Conservation (phyloP, 2,888 invertebrate species). For the Gastrophysa polygoni region DNA sequence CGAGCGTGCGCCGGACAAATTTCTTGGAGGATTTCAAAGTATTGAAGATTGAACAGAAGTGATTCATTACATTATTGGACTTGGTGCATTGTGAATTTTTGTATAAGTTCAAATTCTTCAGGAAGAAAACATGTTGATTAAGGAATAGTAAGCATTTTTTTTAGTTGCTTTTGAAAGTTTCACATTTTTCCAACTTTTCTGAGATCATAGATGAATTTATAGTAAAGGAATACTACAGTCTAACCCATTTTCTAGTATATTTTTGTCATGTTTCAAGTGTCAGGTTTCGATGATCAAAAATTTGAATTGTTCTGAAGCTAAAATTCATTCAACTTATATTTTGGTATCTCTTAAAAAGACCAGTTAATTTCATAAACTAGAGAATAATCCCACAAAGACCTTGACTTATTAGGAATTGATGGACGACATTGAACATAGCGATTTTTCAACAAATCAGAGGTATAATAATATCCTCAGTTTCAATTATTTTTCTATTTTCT, state of each 20-base stretch:
- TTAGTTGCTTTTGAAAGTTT: too few species aligned
- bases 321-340: too few species aligned
- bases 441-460: constrained; percentile 15
- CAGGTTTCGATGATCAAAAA: constrained; percentile 1
- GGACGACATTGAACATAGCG: constrained; percentile 35
- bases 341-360: too few species aligned
- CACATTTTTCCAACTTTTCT: too few species aligned
- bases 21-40: constrained; percentile 53
- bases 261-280: constrained; percentile 17
- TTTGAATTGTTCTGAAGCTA: too few species aligned
- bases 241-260: background rate
- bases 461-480: constrained; percentile 28
- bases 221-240: too few species aligned
- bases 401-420: constrained; percentile 21
- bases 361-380: too few species aligned
- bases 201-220: too few species aligned
- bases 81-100: constrained; percentile 49
- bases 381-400: constrained; percentile 22
- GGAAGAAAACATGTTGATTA: constrained; percentile 69
- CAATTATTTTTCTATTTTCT: constrained; percentile 60
- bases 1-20: constrained; percentile 66
- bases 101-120: constrained; percentile 38
- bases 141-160: constrained; percentile 70
- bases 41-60: constrained; percentile 47
- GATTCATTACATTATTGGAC: constrained; percentile 56